These are phyloP conservation scores for Philaethria dido DNA, from an alignment of 2,888 invertebrate genomes.

Conservation along the genomic window DNA sequence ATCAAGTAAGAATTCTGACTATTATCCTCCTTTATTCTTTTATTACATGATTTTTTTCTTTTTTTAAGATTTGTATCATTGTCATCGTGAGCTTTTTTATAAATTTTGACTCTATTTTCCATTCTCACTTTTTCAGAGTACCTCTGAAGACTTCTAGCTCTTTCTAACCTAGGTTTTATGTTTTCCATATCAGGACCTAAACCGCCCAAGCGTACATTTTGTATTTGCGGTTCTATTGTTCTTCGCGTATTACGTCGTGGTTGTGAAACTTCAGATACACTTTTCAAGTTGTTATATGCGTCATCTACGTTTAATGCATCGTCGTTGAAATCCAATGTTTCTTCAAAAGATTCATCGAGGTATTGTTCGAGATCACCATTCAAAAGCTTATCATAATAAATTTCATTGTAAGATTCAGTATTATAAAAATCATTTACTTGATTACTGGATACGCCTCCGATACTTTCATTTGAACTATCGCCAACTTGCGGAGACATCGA, in stretches of 20 bases:
- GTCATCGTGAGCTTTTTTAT: constrained; percentile 66
- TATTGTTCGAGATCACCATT: constrained; percentile 57
- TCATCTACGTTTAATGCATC: constrained; percentile 51
- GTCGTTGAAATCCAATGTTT: constrained; percentile 53
- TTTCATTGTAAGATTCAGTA: constrained; percentile 75
- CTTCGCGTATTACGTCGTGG: constrained; percentile 57
- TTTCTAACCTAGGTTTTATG: constrained; percentile 72
- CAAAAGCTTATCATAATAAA: constrained; percentile 71
- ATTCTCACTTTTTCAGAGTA: constrained; percentile 78
- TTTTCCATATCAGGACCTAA: constrained; percentile 73
- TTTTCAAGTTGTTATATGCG: constrained; percentile 59
- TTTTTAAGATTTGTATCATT: constrained; percentile 53
- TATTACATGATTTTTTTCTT: constrained; percentile 45
- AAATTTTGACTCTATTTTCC: constrained; percentile 74
- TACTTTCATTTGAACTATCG: constrained; percentile 73
- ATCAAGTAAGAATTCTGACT: constrained; percentile 63
- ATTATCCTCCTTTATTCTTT: constrained; percentile 44
- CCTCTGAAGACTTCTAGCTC: constrained; percentile 76
- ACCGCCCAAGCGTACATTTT: constrained; percentile 69
- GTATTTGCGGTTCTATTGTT: constrained; percentile 57
- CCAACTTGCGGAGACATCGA: constrained; percentile 75
- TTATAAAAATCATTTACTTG: constrained; percentile 63
- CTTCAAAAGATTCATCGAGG: constrained; percentile 61
- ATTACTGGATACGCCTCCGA: constrained; percentile 56
- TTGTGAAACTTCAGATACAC: constrained; percentile 70